A percentile compares a stretch with the other conserved stretches of the same genome.
Evolutionary conservation across 2,113 vertebrate species (phyloP).

Genomic region (Marmota monax): DNA sequence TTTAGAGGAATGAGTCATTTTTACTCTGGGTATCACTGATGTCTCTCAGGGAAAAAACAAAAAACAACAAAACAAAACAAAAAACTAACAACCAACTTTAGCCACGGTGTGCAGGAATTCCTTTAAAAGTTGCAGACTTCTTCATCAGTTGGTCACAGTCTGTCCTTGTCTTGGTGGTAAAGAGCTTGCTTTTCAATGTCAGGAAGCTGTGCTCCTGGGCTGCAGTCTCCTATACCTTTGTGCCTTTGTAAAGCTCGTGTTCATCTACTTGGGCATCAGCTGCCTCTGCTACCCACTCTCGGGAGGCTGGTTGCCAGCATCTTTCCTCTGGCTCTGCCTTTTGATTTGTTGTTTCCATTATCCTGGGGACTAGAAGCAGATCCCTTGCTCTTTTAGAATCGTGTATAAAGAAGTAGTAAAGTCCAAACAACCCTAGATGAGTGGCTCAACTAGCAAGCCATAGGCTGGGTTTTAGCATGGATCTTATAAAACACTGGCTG

Average conservation of each 20-base stretch:
- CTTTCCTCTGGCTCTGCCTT: not conserved
- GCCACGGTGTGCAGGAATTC: not conserved
- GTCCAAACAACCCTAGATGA: not conserved
- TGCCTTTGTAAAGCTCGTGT: not conserved
- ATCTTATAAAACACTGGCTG: not conserved
- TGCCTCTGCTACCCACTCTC: not conserved
- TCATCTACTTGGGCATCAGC: not conserved
- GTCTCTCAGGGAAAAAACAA: conserved; percentile 37
- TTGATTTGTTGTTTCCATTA: conserved; percentile 1
- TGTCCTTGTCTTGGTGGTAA: not conserved
- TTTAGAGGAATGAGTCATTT: conserved; percentile 52
- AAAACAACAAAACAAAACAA: too few relatives aligned
- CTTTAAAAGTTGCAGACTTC: not conserved
- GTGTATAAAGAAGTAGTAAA: not conserved
- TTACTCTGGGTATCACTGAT: conserved; percentile 21
- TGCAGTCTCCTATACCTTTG: accelerated
- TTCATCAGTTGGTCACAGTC: not conserved
- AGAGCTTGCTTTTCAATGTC: not conserved
- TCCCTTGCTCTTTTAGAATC: not conserved
- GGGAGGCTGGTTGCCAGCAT: not conserved
- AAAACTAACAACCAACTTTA: not conserved
- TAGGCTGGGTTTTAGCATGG: not conserved
- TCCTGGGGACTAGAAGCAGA: not conserved
- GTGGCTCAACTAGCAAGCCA: not conserved
- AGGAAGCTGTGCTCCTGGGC: not conserved